Base-by-base conservation (phyloP, 2,113 vertebrate species). In the Vimba vimba region DNA sequence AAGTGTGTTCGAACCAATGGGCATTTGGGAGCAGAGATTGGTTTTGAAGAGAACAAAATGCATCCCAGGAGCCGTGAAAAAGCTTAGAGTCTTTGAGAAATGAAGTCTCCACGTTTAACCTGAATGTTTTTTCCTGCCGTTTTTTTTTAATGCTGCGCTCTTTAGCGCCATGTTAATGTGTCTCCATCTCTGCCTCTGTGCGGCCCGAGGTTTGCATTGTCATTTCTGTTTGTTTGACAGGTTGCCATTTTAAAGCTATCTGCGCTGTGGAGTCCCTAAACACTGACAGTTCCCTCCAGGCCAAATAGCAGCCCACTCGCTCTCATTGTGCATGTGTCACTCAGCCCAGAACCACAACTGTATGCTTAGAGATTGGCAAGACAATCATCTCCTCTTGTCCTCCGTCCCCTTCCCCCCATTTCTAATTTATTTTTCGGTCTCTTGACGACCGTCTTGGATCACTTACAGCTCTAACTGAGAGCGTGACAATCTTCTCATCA, bases 381-480 rank as follows among this genome's bases (percentile, higher is more conserved):
- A 77, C 80, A 52, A 82, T 50, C 15, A 55, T 39, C 82, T 83
- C 10, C 89, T 62, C 83, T 73, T 74, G 43, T 83, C 8, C 79
- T 25, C 75, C 23, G 9, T 60, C 43, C 43, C 8, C 43, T 8
- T 77, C 68, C 75, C 17, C 30, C 52, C 83, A 15, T 78, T 52
- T 59, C 57, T 79, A 45, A 68, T 57, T 50, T 55, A 55, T 68
- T 80, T 59, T n/a, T 83, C n/a, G 55, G 59, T 86, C 86, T 82
- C 30, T 79, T 47, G 15, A 9, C n/a, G n/a, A 69, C 74, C 52
- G 78, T 83, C 79, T 89, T 87, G 79, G 52, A 3, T 39, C 60
- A 8, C 81, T 45, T 88, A 78, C 87, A 93, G 93, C 91, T 92
- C 79, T 91, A 93, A 89, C 90, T 93, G 87, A 92, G 91, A 57